Evolutionary conservation across 2,797 vertebrate species (phyloP), one percentile per base, ranked within the genome.

Genomic region (Sciurus carolinensis): DNA sequence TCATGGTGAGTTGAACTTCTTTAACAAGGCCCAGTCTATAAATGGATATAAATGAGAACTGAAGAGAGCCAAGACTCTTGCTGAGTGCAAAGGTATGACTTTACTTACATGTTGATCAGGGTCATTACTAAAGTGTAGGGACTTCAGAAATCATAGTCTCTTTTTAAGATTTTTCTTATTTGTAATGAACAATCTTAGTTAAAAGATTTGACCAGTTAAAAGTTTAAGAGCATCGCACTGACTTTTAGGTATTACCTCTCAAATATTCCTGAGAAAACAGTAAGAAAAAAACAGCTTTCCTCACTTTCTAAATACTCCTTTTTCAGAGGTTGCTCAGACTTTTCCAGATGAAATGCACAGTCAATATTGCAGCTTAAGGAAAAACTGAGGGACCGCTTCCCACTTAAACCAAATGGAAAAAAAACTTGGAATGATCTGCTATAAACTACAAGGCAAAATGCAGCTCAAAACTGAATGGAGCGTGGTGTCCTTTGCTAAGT

Each of bases 191-290:
- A 22, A 57, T 57, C 20, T 57, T 57, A 57, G 54, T 57, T 57
- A 57, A 57, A 57, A 57, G 5, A 57, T 7, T 57, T 57, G 20
- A 57, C 54, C 20, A 57, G 18, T 18, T 57, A 22, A 95, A 26
- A 72, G 22, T 71, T 67, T 42, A 39, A 24, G 62, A 54, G 44
- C 47, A 79, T 77, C 39, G 47, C 54, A 36, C 3, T 18, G 72
- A 57, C 28, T 73, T 83, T 52, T 62, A 83, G 67, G 4, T 59
- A 62, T 54, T 79, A 33, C 1, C 14, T 28, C 47, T 82, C 33
- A 76, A 90, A 24, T 50, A 47, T 28, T 89, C 52, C 18, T 26
- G 73, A 95, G 81, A 54, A 94, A 77, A 95, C 2, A 79, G 64
- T 18, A 50, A 80, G 33, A 52, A 18, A 80, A 76, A 42, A 83